Evolutionary conservation across 2,888 invertebrate genomes (phyloP).

Genomic region (Cyclophora albipunctata): DNA sequence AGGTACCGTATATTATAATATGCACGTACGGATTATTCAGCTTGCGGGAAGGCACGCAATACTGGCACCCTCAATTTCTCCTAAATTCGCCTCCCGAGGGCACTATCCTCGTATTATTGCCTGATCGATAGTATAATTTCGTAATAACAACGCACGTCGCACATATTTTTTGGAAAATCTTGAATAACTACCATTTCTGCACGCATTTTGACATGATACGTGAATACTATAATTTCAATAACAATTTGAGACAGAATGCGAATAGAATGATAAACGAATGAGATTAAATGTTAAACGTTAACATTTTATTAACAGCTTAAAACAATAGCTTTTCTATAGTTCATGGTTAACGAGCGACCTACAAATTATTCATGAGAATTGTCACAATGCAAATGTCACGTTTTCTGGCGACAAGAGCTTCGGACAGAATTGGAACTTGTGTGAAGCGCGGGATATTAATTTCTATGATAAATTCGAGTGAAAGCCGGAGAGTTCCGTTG

Average conservation of each 20-base stretch:
- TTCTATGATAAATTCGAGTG: constrained; percentile 33
- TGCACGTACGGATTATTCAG: constrained; percentile 49
- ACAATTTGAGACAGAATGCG: background rate
- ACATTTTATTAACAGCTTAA: constrained; percentile 10
- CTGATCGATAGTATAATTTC: constrained; percentile 69
- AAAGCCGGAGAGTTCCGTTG: constrained; percentile 26
- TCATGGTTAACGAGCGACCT: constrained; percentile 9
- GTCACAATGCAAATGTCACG: too few relatives aligned
- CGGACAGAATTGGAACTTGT: constrained; percentile 7
- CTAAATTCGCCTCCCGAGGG: constrained; percentile 67
- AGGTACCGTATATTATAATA: constrained; percentile 56
- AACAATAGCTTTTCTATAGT: constrained; percentile 13
- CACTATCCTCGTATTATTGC: constrained; percentile 59
- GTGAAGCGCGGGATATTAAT: constrained; percentile 13
- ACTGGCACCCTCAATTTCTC: constrained; percentile 62
- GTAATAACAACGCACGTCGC: constrained; percentile 52
- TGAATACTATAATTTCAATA: constrained; percentile 1
- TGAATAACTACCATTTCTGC: constrained; percentile 17
- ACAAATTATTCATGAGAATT: constrained; percentile 10
- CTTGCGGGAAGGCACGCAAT: constrained; percentile 60
- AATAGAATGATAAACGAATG: background rate
- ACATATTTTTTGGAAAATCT: constrained; percentile 42
- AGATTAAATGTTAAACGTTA: constrained; percentile 5
- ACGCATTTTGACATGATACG: constrained; percentile 10
- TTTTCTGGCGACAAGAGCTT: background rate